These are phyloP conservation scores for Patella vulgata DNA, from an alignment of 1,140 invertebrate species.

Conservation along the genomic window DNA sequence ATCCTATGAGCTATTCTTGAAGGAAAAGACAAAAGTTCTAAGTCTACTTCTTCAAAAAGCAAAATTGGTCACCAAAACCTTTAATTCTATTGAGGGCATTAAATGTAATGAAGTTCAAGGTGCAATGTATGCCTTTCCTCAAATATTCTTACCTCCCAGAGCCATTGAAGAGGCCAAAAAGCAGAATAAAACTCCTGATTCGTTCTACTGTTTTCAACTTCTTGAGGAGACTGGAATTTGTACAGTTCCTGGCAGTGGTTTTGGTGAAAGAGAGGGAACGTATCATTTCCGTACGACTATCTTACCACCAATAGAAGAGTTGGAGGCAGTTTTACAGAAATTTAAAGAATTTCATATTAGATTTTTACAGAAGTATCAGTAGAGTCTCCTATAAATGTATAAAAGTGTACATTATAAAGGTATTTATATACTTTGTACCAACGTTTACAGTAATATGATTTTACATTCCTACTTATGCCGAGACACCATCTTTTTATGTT, in stretches of 20 bases:
- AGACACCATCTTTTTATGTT: too few species aligned
- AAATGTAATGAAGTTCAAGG: slow-evolving; percentile 86
- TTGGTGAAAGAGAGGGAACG: slow-evolving; percentile 87
- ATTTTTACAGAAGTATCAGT: slow-evolving; percentile 83
- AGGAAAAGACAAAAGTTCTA: slow-evolving; percentile 84
- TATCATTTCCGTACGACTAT: slow-evolving; percentile 76
- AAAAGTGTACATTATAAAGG: too few species aligned
- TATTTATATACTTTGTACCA: too few species aligned
- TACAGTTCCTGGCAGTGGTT: slow-evolving; percentile 92
- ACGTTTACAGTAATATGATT: too few species aligned
- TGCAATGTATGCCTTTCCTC: slow-evolving; percentile 98
- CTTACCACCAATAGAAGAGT: slow-evolving; percentile 86
- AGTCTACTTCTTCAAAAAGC: slow-evolving; percentile 80
- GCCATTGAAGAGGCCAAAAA: slow-evolving; percentile 67
- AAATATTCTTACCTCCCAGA: slow-evolving; percentile 66
- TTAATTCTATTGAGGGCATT: slow-evolving; percentile 92
- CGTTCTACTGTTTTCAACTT: slow-evolving; percentile 93
- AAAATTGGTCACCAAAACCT: slow-evolving; percentile 86
- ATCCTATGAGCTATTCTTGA: slow-evolving; percentile 71
- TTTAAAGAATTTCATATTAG: slow-evolving; percentile 87
- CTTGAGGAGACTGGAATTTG: slow-evolving; percentile 90
- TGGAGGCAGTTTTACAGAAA: slow-evolving; percentile 84
- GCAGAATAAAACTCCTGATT: slow-evolving; percentile 77
- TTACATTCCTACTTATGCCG: too few species aligned
- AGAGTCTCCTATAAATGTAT: too few species aligned